Evolutionary conservation across 2,797 vertebrate genomes (phyloP), one percentile per base, ranked within the genome.

Genomic region (Anguilla obscura): DNA sequence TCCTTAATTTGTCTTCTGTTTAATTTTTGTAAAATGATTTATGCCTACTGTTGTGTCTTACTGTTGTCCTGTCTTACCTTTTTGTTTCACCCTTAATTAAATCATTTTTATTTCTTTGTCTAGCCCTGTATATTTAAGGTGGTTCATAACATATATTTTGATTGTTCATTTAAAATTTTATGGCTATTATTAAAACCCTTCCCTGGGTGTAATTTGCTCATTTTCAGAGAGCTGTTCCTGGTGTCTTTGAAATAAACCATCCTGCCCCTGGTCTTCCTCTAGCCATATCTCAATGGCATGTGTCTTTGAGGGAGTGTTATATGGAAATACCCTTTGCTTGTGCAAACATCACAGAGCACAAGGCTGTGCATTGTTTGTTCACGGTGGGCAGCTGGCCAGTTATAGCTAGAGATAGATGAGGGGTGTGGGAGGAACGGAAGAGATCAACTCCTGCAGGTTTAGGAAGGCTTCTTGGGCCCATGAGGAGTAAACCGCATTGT

Each of bases 291-390:
- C 60, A 30, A 71, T 71, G 66, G 66, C 24, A 71, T 71, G 33
- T 76, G 36, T 76, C 30, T 76, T 16, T 76, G 74, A 76, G 74
- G 36, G 74, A 76, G 30, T 76, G 36, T 21, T 76, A 40, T 76
- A 21, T 40, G 36, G 74, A 76, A 36, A 76, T 36, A 21, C 33
- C 74, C 74, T 76, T 76, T 33, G 4, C 74, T 76, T 36, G 21
- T 76, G 30, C 74, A 76, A 40, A 76, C 33, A 76, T 33, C 2
- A 4, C 74, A 36, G 69, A 74, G 30, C 27, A 74, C 27, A 74
- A 74, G 69, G 30, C 69, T 74, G 69, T 74, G 69, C 27, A 74
- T 74, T 74, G 69, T 74, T 27, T 33, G 30, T 14, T 16, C 40
- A 16, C 3, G 74, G 33, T 3, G 14, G 74, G 74, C 74, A 76